Percentiles rank a stretch among this genome's conserved stretches.
phyloP scores from a whole-genome alignment of 2,797 vertebrate genomes.

The Silurus lanzhouensis region DNA sequence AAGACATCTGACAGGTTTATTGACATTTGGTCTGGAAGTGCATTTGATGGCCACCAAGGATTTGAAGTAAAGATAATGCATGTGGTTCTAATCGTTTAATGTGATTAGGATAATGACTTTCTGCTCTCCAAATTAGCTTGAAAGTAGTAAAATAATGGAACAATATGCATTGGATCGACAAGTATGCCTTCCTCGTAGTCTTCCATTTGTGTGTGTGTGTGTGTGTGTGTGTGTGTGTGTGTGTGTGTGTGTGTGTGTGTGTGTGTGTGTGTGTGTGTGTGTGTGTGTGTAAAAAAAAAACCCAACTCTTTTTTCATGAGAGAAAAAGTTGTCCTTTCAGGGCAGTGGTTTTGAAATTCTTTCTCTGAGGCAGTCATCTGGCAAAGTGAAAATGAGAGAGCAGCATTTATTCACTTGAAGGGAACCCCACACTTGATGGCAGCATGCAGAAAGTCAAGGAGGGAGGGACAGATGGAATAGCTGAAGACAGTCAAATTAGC shows the following conservation, averaged over 20 bases:
- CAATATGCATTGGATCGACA: conserved; percentile 47
- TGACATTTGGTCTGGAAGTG: conserved; percentile 72
- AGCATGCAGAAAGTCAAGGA: conserved; percentile 68
- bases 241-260: too few species aligned
- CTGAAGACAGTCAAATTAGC: conserved; percentile 21
- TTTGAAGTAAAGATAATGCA: conserved; percentile 35
- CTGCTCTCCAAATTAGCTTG: conserved; percentile 38
- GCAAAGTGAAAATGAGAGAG: conserved; percentile 74
- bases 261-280: too few species aligned
- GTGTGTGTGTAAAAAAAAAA: conserved; percentile 9
- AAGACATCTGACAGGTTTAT: conserved; percentile 73
- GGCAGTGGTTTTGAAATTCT: conserved; percentile 69
- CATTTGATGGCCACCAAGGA: conserved; percentile 67
- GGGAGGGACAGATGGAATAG: conserved; percentile 20
- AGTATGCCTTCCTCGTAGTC: not conserved
- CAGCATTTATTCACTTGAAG: conserved; percentile 76
- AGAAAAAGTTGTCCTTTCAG: conserved; percentile 64
- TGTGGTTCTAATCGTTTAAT: conserved; percentile 45
- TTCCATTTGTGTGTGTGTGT: not conserved
- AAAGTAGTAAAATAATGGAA: conserved; percentile 52
- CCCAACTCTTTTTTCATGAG: not conserved
- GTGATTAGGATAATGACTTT: conserved; percentile 45
- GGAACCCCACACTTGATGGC: conserved; percentile 71
- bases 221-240: too few species aligned
- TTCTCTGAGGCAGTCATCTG: conserved; percentile 77